Conservation (phyloP, 2,797 vertebrate species). For the Lindbergichthys nudifrons region DNA sequence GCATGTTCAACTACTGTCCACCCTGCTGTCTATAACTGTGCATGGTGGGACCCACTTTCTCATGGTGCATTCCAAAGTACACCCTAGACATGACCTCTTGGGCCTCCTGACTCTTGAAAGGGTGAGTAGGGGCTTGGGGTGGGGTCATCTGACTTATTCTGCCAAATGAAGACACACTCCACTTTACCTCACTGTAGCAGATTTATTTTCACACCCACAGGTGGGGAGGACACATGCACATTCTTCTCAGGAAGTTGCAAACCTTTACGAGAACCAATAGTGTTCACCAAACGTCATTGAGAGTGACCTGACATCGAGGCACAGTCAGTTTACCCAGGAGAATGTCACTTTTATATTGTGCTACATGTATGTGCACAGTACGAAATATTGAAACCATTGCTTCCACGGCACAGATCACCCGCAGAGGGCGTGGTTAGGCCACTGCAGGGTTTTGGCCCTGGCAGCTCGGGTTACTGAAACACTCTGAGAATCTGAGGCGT, state of each 20-base stretch:
- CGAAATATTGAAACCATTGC: neutral
- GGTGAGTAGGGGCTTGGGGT: neutral
- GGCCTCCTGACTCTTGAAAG: constrained; percentile 9
- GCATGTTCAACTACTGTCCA: neutral
- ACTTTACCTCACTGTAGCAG: constrained; percentile 7
- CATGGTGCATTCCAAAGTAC: constrained; percentile 9
- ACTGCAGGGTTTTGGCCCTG: neutral
- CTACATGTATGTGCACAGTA: neutral
- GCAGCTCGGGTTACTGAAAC: constrained; percentile 63
- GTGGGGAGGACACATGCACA: constrained; percentile 20
- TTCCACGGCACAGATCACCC: constrained; percentile 7
- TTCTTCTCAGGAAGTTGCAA: constrained; percentile 15
- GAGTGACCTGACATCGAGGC: neutral
- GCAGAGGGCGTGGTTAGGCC: constrained; percentile 52
- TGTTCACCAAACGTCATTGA: constrained; percentile 7
- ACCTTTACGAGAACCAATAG: neutral
- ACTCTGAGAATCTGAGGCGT: constrained; percentile 73
- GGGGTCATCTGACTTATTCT: constrained; percentile 9
- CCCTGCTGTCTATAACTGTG: neutral
- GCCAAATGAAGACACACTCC: constrained; percentile 19
- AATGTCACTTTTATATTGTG: neutral
- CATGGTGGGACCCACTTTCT: constrained; percentile 16
- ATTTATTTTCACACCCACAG: neutral
- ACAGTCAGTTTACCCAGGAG: neutral
- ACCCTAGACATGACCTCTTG: neutral